These are phyloP conservation scores for Scaptomyza hsui DNA, from an alignment of 1,140 invertebrate genomes.

Conservation along the genomic window DNA sequence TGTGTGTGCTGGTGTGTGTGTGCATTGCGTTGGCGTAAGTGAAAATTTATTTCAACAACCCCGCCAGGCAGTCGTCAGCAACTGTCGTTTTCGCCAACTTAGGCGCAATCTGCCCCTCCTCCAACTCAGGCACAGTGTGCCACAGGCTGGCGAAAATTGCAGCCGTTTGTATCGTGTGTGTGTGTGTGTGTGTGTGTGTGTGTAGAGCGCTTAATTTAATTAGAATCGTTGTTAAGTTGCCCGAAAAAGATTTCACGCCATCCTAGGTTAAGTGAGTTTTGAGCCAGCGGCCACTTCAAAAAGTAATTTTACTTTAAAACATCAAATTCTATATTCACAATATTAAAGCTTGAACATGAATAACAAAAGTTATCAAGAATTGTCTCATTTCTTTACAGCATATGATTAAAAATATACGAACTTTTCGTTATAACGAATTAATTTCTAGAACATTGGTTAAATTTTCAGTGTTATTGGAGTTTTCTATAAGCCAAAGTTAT, in stretches of 20 bases:
- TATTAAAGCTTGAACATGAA: too few relatives aligned
- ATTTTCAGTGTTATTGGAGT: too few relatives aligned
- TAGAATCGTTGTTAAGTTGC: conserved; percentile 2
- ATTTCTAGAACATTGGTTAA: too few relatives aligned
- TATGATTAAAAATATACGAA: too few relatives aligned
- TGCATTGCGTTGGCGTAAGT: conserved; percentile 64
- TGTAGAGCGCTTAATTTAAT: conserved; percentile 20
- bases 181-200: too few relatives aligned
- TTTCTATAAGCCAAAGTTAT: too few relatives aligned
- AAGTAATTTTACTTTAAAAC: background rate
- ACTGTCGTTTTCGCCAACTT: conserved; percentile 67
- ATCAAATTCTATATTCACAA: too few relatives aligned
- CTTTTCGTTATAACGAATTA: too few relatives aligned
- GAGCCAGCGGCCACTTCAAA: too few relatives aligned
- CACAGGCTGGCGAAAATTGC: conserved; percentile 20
- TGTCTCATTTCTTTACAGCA: too few relatives aligned
- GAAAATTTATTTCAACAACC: conserved; percentile 79
- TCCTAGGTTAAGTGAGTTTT: too few relatives aligned
- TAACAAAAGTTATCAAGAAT: too few relatives aligned
- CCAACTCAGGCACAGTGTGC: conserved; percentile 32
- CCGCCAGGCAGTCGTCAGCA: conserved; percentile 67
- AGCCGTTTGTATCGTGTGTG: background rate
- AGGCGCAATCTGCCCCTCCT: conserved; percentile 2
- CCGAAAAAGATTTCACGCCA: background rate
- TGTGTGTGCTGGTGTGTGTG: conserved; percentile 26